Percentiles rank a stretch among this genome's conserved stretches.
These are phyloP conservation scores for Geococcyx californianus DNA, from an alignment of 2,113 vertebrate genomes.

Conservation along the genomic window DNA sequence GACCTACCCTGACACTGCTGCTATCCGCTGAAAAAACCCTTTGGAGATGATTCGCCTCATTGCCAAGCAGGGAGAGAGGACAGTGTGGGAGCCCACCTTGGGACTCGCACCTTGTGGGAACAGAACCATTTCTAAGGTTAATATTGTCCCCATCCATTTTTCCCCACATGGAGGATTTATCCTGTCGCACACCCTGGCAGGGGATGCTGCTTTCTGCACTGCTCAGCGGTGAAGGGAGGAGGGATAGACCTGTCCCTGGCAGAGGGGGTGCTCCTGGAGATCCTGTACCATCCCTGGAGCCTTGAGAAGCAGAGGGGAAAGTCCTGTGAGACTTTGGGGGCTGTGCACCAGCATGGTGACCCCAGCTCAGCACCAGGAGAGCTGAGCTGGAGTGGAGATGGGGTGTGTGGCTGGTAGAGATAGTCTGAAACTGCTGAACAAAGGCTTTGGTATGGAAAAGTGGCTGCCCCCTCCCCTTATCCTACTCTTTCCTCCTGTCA, in stretches of 20 bases:
- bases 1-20: conserved; percentile 35
- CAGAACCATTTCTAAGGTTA: background rate
- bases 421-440: background rate
- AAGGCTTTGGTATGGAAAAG: background rate
- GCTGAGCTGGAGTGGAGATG: background rate
- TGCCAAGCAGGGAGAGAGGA: background rate
- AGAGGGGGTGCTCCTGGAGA: background rate
- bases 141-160: background rate
- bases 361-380: background rate
- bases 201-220: background rate
- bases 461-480: background rate
- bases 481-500: background rate
- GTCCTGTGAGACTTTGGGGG: background rate
- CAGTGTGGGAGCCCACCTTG: background rate
- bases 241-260: background rate
- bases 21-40: background rate
- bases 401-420: background rate
- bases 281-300: background rate
- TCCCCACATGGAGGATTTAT: background rate
- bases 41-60: background rate
- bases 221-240: background rate
- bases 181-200: fast-evolving
- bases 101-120: background rate
- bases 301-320: background rate
- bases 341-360: background rate